Evolutionary conservation across 1,140 invertebrate species (phyloP).

Genomic region (Drosophila pruinosa): DNA sequence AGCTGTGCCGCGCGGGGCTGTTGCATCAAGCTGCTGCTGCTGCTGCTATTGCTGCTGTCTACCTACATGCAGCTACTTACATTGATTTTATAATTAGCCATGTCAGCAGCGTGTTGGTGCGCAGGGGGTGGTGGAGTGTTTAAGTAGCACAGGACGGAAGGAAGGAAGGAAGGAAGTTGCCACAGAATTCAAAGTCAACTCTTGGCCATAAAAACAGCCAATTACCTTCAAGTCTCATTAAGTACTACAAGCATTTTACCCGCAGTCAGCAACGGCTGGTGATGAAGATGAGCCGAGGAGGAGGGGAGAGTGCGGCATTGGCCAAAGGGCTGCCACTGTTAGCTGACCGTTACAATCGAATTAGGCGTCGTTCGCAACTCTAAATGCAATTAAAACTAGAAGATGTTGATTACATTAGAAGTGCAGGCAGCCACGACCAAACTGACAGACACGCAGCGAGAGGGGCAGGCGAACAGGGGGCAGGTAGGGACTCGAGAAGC

Average conservation of each 20-base stretch:
- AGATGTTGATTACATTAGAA: conserved; percentile 80
- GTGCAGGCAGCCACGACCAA: conserved; percentile 50
- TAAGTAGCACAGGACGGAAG: background rate
- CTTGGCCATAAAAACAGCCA: conserved; percentile 71
- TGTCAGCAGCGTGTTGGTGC: conserved; percentile 20
- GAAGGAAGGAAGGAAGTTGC: conserved; percentile 43
- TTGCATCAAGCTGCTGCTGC: conserved; percentile 1
- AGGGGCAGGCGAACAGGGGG: background rate
- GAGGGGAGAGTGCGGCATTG: background rate
- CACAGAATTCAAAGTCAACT: conserved; percentile 67
- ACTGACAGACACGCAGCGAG: conserved; percentile 25
- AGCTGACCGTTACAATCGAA: conserved; percentile 78
- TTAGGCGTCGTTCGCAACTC: conserved; percentile 73
- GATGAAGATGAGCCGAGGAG: background rate
- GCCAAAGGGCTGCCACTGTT: conserved; percentile 49
- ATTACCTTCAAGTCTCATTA: conserved; percentile 79
- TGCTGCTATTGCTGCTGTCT: no score
- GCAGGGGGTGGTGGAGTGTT: background rate
- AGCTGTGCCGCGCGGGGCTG: background rate
- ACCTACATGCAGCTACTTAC: conserved; percentile 45
- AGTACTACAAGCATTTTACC: conserved; percentile 60
- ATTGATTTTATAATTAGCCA: conserved; percentile 74
- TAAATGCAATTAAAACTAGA: conserved; percentile 79
- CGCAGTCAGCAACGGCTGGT: conserved; percentile 8
- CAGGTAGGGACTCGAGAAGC: background rate